These are phyloP conservation scores for Metalampra italica DNA, from an alignment of 2,888 invertebrate genomes.

Conservation along the genomic window DNA sequence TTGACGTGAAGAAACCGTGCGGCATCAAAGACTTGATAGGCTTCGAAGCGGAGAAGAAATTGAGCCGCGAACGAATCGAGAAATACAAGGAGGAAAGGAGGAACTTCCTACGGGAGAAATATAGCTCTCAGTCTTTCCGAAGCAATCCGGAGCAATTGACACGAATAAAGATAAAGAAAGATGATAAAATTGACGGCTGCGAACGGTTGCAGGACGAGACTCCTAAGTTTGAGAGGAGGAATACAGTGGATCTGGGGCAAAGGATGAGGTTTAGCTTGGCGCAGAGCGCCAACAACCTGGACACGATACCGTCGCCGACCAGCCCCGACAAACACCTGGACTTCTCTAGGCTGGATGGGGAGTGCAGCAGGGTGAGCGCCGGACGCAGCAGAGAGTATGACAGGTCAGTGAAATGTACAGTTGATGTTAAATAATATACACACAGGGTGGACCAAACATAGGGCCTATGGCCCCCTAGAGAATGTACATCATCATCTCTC, in stretches of 20 bases:
- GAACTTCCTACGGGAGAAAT: constrained; percentile 90
- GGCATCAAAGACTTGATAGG: constrained; percentile 56
- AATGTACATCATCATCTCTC: too few species aligned
- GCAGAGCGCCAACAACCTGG: constrained; percentile 58
- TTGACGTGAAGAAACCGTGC: constrained; percentile 44
- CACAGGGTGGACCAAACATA: too few species aligned
- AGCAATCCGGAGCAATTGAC: constrained; percentile 78
- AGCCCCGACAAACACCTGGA: constrained; percentile 26
- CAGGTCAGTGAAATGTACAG: constrained; percentile 28
- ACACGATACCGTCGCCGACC: constrained; percentile 53
- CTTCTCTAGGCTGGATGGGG: constrained; percentile 4
- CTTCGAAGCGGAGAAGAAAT: constrained; percentile 74
- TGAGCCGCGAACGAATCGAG: constrained; percentile 90
- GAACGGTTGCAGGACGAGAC: constrained; percentile 44
- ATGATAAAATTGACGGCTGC: constrained; percentile 37
- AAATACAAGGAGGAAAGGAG: constrained; percentile 95
- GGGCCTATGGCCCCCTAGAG: too few species aligned
- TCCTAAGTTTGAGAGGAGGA: constrained; percentile 66
- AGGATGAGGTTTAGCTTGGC: constrained; percentile 63
- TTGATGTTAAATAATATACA: too few species aligned
- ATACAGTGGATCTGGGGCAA: constrained; percentile 70
- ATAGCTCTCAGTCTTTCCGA: constrained; percentile 88
- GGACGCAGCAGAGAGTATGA: constrained; percentile 26
- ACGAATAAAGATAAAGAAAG: constrained; percentile 60
- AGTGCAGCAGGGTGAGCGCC: constrained; percentile 16